These are phyloP conservation scores for Aphelocoma coerulescens DNA, from an alignment of 2,113 vertebrate species.

Conservation along the genomic window DNA sequence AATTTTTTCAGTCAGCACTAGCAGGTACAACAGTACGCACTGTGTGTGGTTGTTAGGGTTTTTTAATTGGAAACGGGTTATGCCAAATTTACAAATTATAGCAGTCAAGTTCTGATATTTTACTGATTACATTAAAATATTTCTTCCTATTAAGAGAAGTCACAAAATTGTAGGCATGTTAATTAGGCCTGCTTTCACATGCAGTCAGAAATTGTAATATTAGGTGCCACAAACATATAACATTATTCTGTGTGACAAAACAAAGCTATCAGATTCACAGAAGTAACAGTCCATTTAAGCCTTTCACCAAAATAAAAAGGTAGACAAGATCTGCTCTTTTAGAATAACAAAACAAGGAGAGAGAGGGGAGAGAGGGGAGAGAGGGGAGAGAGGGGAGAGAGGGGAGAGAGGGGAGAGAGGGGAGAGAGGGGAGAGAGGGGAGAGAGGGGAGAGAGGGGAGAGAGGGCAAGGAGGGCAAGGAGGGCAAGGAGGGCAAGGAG, in stretches of 20 bases:
- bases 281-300: neutral
- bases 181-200: neutral
- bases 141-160: neutral
- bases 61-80: neutral
- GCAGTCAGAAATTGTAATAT: neutral
- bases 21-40: neutral
- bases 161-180: neutral
- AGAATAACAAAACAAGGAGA: neutral
- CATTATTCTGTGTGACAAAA: neutral
- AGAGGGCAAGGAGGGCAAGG: too few relatives aligned
- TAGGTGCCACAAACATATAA: neutral
- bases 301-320: neutral
- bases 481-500: too few relatives aligned
- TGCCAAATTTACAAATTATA: neutral
- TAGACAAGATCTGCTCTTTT: neutral
- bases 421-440: too few relatives aligned
- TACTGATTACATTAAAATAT: neutral
- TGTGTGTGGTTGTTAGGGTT: fast-evolving
- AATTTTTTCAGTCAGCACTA: neutral
- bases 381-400: too few relatives aligned
- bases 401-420: too few relatives aligned
- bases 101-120: neutral
- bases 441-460: too few relatives aligned
- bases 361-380: too few relatives aligned
- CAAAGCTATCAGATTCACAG: neutral